phyloP scores from a whole-genome alignment of 2,113 vertebrate species.

The Corvus hawaiiensis region DNA sequence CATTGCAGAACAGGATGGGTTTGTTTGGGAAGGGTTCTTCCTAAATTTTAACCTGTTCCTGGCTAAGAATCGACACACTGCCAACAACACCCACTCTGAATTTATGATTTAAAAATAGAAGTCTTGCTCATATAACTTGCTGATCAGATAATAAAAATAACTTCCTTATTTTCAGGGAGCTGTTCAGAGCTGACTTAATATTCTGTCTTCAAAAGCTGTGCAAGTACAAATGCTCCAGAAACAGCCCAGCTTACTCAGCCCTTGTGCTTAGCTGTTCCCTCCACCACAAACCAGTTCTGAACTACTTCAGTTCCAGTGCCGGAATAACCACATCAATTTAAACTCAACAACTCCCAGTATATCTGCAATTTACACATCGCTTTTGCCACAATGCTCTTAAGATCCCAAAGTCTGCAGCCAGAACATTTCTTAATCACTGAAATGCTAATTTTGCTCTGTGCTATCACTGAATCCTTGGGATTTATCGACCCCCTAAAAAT shows the following conservation, averaged over 20 bases:
- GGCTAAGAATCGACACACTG: too few species aligned
- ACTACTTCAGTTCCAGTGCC: background rate
- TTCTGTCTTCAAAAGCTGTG: background rate
- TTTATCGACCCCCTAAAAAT: background rate
- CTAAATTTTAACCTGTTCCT: background rate
- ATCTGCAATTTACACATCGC: background rate
- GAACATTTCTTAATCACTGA: background rate
- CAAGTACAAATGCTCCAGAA: background rate
- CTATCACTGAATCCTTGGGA: background rate
- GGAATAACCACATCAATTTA: background rate
- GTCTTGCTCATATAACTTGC: background rate
- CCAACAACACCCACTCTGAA: background rate
- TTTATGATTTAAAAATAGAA: background rate
- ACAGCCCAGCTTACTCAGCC: background rate
- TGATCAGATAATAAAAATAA: background rate
- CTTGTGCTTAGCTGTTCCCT: background rate
- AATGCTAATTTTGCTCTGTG: background rate
- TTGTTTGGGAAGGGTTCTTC: background rate
- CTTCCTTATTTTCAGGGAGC: background rate
- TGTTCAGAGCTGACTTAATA: background rate
- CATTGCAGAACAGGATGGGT: background rate
- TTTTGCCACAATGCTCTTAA: background rate
- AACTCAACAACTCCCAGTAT: background rate
- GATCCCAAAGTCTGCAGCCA: background rate
- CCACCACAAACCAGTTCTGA: background rate